These are phyloP conservation scores for Leptopilina drosophilae DNA, from an alignment of 2,888 invertebrate species.

Conservation along the genomic window DNA sequence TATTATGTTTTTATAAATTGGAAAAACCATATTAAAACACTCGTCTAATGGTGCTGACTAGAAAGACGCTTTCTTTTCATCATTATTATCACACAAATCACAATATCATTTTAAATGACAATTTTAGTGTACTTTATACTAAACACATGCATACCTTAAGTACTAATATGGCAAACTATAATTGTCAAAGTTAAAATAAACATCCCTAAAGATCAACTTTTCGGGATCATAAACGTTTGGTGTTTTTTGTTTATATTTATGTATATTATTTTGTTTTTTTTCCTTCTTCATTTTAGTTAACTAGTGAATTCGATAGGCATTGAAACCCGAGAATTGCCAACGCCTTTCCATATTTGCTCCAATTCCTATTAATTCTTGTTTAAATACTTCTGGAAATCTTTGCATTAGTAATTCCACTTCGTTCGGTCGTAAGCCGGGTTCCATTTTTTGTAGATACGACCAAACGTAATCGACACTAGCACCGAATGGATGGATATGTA, in stretches of 20 bases:
- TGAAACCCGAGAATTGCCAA: conserved; percentile 91
- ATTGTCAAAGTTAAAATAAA: neutral
- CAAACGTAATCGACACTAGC: conserved; percentile 94
- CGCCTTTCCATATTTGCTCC: conserved; percentile 91
- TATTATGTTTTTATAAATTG: neutral
- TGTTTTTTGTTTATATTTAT: conserved; percentile 43
- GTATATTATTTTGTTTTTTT: too few species aligned
- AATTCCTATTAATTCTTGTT: conserved; percentile 87
- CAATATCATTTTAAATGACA: neutral
- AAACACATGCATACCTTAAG: neutral
- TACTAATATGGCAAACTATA: conserved; percentile 35
- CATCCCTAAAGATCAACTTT: neutral
- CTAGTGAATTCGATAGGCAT: conserved; percentile 68
- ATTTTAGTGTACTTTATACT: neutral
- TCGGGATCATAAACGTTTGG: neutral
- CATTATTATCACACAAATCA: conserved; percentile 10
- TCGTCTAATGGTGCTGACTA: conserved; percentile 18
- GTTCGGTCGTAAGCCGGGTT: conserved; percentile 84
- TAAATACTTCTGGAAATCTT: conserved; percentile 89
- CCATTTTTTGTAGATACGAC: conserved; percentile 91
- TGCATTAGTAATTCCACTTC: conserved; percentile 88
- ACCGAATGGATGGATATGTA: conserved; percentile 95
- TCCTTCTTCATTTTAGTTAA: too few species aligned
- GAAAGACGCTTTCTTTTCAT: conserved; percentile 18
- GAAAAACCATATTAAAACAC: neutral